A percentile compares a stretch with the other conserved stretches of the same genome.
phyloP scores from a whole-genome alignment of 2,888 invertebrate genomes.

The Stenodera caucasica region DNA sequence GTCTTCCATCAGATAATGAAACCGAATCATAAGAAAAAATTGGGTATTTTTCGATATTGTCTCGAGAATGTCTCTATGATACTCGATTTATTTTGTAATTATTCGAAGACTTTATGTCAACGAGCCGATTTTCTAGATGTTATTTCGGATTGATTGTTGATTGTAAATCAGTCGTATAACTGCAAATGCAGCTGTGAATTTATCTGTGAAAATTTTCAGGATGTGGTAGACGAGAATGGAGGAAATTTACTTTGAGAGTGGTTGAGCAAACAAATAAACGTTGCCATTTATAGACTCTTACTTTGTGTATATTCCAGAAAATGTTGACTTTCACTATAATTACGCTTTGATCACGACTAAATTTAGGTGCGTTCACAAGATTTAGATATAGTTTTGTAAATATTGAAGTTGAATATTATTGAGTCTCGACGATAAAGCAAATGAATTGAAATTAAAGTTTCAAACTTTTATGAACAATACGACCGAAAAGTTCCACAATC shows the following conservation, averaged over 20 bases:
- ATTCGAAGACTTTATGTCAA: no score
- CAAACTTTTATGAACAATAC: neutral
- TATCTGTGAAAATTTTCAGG: neutral
- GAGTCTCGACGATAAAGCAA: neutral
- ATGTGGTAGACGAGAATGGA: neutral
- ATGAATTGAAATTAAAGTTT: neutral
- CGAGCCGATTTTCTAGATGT: no score
- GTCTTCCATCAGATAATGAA: no score
- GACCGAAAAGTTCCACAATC: neutral
- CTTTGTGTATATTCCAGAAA: neutral
- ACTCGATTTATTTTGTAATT: no score
- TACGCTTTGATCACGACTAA: neutral
- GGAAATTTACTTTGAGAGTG: neutral
- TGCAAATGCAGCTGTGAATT: neutral
- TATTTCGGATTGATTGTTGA: no score
- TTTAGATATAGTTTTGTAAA: neutral
- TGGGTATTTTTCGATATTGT: no score
- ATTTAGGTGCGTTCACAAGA: neutral
- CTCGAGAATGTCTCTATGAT: no score
- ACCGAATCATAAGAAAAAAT: no score
- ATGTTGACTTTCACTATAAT: neutral
- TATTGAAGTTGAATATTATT: neutral
- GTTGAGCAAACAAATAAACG: neutral
- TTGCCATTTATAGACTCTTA: no score
- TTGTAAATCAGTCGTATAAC: neutral